Percentiles rank a stretch among this genome's conserved stretches.
Evolutionary conservation across 2,113 vertebrate species (phyloP).

Genomic region (Onychorhynchus coronatus): DNA sequence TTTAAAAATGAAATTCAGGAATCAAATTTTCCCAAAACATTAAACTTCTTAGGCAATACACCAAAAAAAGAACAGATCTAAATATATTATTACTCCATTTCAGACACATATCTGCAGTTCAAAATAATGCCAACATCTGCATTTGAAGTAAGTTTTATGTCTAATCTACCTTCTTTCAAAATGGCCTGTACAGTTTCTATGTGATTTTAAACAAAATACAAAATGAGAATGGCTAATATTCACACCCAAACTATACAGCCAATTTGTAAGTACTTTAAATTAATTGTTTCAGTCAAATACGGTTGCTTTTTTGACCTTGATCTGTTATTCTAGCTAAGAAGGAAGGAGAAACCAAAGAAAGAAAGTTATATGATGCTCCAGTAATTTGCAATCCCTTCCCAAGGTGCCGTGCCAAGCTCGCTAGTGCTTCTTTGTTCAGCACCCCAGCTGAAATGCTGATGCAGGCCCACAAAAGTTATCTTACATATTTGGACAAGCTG

Average conservation of each 20-base stretch:
- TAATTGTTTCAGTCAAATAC: constrained; percentile 11
- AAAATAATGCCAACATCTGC: background rate
- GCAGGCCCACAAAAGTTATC: constrained; percentile 40
- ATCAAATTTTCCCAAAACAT: background rate
- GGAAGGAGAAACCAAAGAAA: constrained; percentile 32
- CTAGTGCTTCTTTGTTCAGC: constrained; percentile 12
- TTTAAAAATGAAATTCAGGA: background rate
- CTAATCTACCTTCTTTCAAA: background rate
- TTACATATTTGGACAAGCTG: constrained; percentile 45
- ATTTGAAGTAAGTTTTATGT: background rate
- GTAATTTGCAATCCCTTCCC: constrained; percentile 55
- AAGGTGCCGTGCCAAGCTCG: constrained; percentile 16
- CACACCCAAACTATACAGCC: background rate
- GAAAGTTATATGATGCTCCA: constrained; percentile 44
- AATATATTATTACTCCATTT: background rate
- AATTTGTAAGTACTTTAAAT: constrained; percentile 10
- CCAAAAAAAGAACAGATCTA: background rate
- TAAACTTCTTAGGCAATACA: background rate
- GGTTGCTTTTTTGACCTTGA: constrained; percentile 12
- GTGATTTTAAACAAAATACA: background rate
- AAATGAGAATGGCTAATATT: background rate
- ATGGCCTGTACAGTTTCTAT: background rate
- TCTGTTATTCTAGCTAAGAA: constrained; percentile 33
- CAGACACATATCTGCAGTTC: background rate
- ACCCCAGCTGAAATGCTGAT: constrained; percentile 33